Evolutionary conservation across 2,113 vertebrate species (phyloP), one percentile per base, ranked within the genome.

Genomic region (Pipa parva): DNA sequence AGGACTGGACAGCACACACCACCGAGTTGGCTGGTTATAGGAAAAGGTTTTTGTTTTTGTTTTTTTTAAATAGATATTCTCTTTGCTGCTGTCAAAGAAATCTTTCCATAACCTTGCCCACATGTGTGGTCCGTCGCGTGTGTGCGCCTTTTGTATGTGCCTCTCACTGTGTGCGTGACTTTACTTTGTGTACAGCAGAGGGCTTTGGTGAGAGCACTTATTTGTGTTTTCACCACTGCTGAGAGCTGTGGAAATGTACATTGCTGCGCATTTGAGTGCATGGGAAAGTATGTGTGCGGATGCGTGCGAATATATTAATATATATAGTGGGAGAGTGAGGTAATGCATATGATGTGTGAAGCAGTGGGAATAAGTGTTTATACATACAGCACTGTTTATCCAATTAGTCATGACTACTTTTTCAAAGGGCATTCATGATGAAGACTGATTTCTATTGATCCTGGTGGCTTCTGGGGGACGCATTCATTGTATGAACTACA

Each of bases 21-120:
- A 8, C 26, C 17, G 58, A 61, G 57, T 18, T 28, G 29, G 27
- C 11, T 17, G 18, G 17, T 9, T 33, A 24, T 26, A 25, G 56
- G 39, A 49, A 26, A 37, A 21, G 21, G 26, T 29, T 59, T 51
- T 28, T 39, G 5, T 39, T 39, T 39, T 42, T 42, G 6, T n/a
- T n/a, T n/a, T n/a, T n/a, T 42, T 42, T 42, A 1, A 42, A 45
- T 28, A 31, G 56, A 45, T 39, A 6, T 69, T 49, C 42, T 36
- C 21, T 49, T 22, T 60, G 65, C 65, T 60, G 57, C 65, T 52
- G 65, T 42, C 25, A 15, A 59, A 26, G 28, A 58, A 58, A 26
- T 18, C 42, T 57, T 57, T 67, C 20, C 22, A 17, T 51, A 22
- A 37, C 15, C 17, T 22, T 4, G 13, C 39, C n/a, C 46, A 22